A percentile compares a stretch with the other conserved stretches of the same genome.
These are phyloP conservation scores for Belonocnema kinseyi DNA, from an alignment of 1,140 invertebrate genomes.

Conservation along the genomic window DNA sequence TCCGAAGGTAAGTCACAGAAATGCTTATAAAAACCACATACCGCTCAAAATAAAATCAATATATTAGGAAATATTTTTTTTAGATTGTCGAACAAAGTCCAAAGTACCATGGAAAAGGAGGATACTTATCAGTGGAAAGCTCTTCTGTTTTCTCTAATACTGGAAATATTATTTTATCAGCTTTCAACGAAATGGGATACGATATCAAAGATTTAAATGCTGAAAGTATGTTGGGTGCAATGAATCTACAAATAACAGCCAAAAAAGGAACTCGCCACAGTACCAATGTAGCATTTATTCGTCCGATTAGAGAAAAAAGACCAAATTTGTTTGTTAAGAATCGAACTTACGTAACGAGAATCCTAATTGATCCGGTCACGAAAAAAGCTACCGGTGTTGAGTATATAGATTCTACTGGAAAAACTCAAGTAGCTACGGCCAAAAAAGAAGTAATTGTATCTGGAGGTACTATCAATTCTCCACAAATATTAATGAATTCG, in stretches of 20 bases:
- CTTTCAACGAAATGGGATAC: not conserved
- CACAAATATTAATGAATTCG: not conserved
- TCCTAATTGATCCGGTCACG: constrained; percentile 82
- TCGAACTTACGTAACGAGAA: constrained; percentile 80
- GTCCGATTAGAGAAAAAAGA: constrained; percentile 80
- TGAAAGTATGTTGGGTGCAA: constrained; percentile 77
- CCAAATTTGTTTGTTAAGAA: constrained; percentile 83
- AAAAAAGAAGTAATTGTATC: not conserved
- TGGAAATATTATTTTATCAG: not conserved
- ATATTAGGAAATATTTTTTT: not conserved
- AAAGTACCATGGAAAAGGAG: not conserved
- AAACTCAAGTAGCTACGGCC: not conserved
- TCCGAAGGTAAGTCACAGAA: not conserved
- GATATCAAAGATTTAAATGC: constrained; percentile 69
- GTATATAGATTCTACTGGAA: not conserved
- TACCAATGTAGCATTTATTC: constrained; percentile 82
- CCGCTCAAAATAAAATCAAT: not conserved
- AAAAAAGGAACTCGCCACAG: constrained; percentile 80
- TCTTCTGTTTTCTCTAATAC: not conserved
- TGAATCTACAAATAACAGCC: constrained; percentile 80
- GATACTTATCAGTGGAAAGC: not conserved
- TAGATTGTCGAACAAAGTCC: constrained; percentile 71
- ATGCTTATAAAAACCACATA: not conserved
- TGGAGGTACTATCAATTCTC: not conserved
- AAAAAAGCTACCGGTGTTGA: constrained; percentile 79